phyloP scores from a whole-genome alignment of 2,113 vertebrate genomes.

The Phrynocephalus versicolor region DNA sequence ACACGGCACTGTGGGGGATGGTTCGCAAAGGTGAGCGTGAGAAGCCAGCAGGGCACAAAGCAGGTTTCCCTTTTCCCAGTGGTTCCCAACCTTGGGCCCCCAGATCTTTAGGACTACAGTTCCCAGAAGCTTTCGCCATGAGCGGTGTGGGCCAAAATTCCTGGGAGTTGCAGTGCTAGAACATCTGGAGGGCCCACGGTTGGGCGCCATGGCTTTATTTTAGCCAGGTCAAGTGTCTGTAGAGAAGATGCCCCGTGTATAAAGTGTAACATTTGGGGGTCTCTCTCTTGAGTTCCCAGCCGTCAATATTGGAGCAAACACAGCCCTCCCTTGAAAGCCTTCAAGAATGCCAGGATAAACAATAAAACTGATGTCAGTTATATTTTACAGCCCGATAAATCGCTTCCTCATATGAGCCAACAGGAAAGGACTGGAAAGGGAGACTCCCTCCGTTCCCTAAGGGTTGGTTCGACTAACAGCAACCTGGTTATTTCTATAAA shows the following conservation, averaged over 20 bases:
- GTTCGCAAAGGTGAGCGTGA: conserved; percentile 31
- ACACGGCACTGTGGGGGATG: conserved; percentile 83
- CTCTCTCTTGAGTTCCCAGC: accelerated
- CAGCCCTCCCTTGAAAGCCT: conserved; percentile 49
- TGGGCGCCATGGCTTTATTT: background rate
- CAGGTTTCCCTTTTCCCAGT: background rate
- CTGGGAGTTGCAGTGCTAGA: too few relatives aligned
- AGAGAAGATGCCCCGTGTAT: conserved; percentile 38
- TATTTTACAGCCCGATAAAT: conserved; percentile 53
- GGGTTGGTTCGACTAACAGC: background rate
- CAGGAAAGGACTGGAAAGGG: conserved; percentile 28
- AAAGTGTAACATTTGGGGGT: conserved; percentile 10
- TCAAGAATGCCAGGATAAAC: conserved; percentile 57
- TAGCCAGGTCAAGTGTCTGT: background rate
- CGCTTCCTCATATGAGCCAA: conserved; percentile 40
- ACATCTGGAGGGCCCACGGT: too few relatives aligned
- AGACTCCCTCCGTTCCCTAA: conserved; percentile 25
- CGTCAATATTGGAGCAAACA: conserved; percentile 24
- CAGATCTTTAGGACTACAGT: too few relatives aligned
- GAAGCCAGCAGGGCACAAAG: background rate
- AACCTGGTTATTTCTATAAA: background rate
- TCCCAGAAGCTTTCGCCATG: too few relatives aligned
- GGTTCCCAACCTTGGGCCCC: too few relatives aligned
- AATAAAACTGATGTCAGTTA: conserved; percentile 55
- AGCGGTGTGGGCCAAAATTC: too few relatives aligned